Conservation (phyloP, 2,113 vertebrate genomes). For the Zonotrichia leucophrys region DNA sequence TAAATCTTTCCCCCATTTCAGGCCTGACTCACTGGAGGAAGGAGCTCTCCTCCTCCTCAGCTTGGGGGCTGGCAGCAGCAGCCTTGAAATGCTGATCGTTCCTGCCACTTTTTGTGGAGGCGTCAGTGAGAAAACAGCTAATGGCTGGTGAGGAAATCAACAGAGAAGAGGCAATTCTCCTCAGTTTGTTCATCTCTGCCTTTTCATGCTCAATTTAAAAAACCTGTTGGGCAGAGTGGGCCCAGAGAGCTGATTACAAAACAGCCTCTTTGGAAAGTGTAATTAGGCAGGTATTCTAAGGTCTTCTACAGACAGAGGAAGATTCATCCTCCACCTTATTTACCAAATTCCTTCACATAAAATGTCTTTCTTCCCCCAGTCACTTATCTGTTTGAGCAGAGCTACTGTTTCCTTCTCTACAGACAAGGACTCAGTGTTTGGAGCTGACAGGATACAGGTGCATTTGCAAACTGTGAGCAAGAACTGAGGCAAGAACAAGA, state of each 20-base stretch:
- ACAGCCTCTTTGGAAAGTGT: background rate
- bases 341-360: background rate
- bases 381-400: background rate
- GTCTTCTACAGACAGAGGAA: background rate
- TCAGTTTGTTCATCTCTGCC: conserved; percentile 9
- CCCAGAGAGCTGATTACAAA: background rate
- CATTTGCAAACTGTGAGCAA: background rate
- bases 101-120: conserved; percentile 33
- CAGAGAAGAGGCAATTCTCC: conserved; percentile 6
- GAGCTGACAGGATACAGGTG: background rate
- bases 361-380: background rate
- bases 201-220: conserved; percentile 2
- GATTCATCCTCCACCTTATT: background rate
- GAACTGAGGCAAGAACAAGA: background rate
- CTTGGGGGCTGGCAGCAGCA: background rate
- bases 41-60: conserved; percentile 1
- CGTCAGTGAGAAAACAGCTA: conserved; percentile 49
- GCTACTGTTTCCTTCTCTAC: background rate
- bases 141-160: conserved; percentile 18
- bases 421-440: background rate
- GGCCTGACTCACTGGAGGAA: background rate
- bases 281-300: background rate
- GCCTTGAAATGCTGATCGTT: conserved; percentile 3
- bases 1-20: background rate
- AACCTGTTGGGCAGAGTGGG: background rate